These are phyloP conservation scores for Goniozus legneri DNA, from an alignment of 1,140 invertebrate species.

Conservation along the genomic window DNA sequence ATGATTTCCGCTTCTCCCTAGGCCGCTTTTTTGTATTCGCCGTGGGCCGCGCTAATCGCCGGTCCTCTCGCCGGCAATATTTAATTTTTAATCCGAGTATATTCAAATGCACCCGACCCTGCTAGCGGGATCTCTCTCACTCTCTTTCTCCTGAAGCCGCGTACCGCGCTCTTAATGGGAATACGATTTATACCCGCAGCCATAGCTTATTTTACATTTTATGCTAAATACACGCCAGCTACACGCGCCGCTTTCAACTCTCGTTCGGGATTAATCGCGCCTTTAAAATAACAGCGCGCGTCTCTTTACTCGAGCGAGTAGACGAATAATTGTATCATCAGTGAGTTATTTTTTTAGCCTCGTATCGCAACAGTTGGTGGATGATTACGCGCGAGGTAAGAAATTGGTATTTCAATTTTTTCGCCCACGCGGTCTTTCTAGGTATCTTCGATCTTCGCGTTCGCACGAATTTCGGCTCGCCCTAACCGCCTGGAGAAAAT, in stretches of 20 bases:
- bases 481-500: too few relatives aligned
- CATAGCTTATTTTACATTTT: constrained; percentile 49
- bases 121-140: constrained; percentile 11
- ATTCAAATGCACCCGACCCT: constrained; percentile 36
- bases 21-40: constrained; percentile 20
- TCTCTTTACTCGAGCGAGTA: too few relatives aligned
- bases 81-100: constrained; percentile 48
- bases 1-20: constrained; percentile 12
- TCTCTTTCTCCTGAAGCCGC: constrained; percentile 17
- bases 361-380: too few relatives aligned
- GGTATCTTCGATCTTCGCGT: too few relatives aligned
- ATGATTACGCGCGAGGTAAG: too few relatives aligned
- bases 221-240: constrained; percentile 41
- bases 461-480: too few relatives aligned
- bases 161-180: constrained; percentile 38
- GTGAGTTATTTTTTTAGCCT: too few relatives aligned
- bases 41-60: constrained; percentile 35
- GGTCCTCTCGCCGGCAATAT: constrained; percentile 32
- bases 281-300: too few relatives aligned
- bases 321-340: too few relatives aligned
- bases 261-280: too few relatives aligned
- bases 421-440: too few relatives aligned
- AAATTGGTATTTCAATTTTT: too few relatives aligned
- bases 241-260: constrained; percentile 4
- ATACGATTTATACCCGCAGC: constrained; percentile 47